These are phyloP conservation scores for Limonius californicus DNA, from an alignment of 1,140 invertebrate species.

Conservation along the genomic window DNA sequence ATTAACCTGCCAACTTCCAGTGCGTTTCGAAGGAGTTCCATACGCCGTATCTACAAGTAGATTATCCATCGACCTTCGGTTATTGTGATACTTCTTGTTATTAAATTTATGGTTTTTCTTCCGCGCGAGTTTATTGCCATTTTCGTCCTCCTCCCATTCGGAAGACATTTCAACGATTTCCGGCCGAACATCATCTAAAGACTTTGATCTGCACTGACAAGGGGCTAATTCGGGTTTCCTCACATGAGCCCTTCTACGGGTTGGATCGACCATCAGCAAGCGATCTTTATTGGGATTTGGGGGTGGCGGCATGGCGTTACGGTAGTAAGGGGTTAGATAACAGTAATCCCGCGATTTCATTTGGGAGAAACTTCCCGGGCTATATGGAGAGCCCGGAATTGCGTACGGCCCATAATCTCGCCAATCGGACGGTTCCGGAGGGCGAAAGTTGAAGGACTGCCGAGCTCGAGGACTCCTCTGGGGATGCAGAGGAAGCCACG, in stretches of 20 bases:
- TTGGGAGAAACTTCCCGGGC: constrained; percentile 47
- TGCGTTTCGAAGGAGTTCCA: constrained; percentile 43
- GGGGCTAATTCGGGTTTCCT: constrained; percentile 45
- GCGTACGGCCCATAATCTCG: constrained; percentile 49
- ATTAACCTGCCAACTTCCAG: constrained; percentile 36
- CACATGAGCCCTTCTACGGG: constrained; percentile 29
- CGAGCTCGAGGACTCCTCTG: background rate
- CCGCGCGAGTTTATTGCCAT: constrained; percentile 51
- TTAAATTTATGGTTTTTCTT: background rate
- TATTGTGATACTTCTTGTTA: constrained; percentile 20
- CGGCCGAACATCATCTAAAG: constrained; percentile 64
- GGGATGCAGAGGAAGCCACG: constrained; percentile 53
- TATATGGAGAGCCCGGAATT: constrained; percentile 54
- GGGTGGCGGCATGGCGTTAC: constrained; percentile 60
- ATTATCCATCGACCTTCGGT: constrained; percentile 67
- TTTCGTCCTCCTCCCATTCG: constrained; percentile 61
- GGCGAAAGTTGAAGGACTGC: constrained; percentile 55
- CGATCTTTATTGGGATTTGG: constrained; percentile 45
- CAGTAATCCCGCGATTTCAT: constrained; percentile 66
- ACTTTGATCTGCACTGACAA: constrained; percentile 62
- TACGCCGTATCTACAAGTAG: constrained; percentile 52
- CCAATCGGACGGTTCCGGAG: constrained; percentile 51
- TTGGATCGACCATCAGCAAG: constrained; percentile 50
- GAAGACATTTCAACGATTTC: constrained; percentile 58
- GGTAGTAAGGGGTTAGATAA: constrained; percentile 63